phyloP scores from a whole-genome alignment of 2,113 vertebrate genomes.

The Gambusia affinis region DNA sequence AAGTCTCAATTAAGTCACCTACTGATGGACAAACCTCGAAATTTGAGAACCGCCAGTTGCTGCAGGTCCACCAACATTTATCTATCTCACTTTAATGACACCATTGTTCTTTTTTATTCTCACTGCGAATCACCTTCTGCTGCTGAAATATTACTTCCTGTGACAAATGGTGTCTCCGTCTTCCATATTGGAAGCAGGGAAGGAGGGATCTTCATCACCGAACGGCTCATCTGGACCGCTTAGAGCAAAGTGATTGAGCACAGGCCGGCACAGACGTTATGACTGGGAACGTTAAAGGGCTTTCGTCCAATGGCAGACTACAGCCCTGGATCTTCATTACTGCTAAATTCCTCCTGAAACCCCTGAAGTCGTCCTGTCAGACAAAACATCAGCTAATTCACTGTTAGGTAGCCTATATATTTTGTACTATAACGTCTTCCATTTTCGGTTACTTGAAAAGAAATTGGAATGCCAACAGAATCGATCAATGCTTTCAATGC shows the following conservation, averaged over 20 bases:
- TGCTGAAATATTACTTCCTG: slow-evolving; percentile 11
- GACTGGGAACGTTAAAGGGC: slow-evolving; percentile 8
- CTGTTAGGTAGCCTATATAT: too few species aligned
- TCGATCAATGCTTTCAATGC: too few species aligned
- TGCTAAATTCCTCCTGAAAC: not conserved
- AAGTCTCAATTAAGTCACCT: too few species aligned
- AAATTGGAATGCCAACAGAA: too few species aligned
- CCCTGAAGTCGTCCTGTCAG: not conserved
- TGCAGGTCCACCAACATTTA: not conserved
- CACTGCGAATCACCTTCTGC: slow-evolving; percentile 3
- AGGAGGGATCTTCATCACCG: slow-evolving; percentile 37
- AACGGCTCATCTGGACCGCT: slow-evolving; percentile 21
- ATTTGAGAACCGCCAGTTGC: not conserved
- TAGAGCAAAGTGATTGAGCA: slow-evolving; percentile 39
- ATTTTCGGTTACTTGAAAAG: too few species aligned
- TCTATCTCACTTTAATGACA: not conserved
- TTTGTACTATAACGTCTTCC: too few species aligned
- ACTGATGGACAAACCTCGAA: too few species aligned
- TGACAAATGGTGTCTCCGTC: slow-evolving; percentile 14
- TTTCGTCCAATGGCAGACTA: slow-evolving; percentile 13
- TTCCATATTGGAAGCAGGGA: slow-evolving; percentile 17
- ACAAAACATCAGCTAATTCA: too few species aligned
- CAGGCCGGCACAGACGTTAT: slow-evolving; percentile 32
- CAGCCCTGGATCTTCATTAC: slow-evolving; percentile 3
- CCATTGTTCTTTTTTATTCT: slow-evolving; percentile 14